Conservation (phyloP, 2,888 invertebrate species). For the Xiphydria camelus region DNA sequence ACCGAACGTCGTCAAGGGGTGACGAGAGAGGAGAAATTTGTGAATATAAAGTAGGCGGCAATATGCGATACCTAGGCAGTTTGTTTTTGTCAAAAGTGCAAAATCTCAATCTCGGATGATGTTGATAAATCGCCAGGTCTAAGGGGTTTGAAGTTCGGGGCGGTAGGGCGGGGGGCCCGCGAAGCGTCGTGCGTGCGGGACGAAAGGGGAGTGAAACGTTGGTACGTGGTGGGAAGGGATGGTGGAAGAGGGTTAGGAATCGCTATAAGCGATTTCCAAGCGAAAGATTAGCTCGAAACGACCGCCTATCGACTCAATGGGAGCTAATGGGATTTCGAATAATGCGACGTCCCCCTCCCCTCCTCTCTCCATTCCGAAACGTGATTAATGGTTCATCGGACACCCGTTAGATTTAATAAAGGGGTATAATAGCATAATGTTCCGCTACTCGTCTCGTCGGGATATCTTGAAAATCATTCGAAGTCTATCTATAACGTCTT, state of each 20-base stretch:
- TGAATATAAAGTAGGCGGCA: conserved; percentile 31
- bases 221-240: too few relatives aligned
- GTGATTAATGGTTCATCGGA: too few relatives aligned
- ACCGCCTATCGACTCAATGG: background rate
- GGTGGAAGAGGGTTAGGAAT: conserved; percentile 28
- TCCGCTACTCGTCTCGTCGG: too few relatives aligned
- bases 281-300: conserved; percentile 1
- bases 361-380: too few relatives aligned
- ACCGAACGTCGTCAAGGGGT: conserved; percentile 7
- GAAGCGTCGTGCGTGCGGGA: too few relatives aligned
- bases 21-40: conserved; percentile 20
- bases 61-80: conserved; percentile 17
- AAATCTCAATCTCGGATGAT: conserved; percentile 40
- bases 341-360: background rate
- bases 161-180: too few relatives aligned
- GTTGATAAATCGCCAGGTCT: conserved; percentile 35
- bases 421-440: too few relatives aligned
- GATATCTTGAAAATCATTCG: too few relatives aligned
- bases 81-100: conserved; percentile 33
- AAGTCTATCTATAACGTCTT: too few relatives aligned
- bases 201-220: conserved; percentile 15
- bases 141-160: too few relatives aligned
- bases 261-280: conserved; percentile 17
- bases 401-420: too few relatives aligned
- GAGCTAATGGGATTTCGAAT: conserved; percentile 8